Conservation (phyloP, 2,888 invertebrate species). For the Sialis lutaria region DNA sequence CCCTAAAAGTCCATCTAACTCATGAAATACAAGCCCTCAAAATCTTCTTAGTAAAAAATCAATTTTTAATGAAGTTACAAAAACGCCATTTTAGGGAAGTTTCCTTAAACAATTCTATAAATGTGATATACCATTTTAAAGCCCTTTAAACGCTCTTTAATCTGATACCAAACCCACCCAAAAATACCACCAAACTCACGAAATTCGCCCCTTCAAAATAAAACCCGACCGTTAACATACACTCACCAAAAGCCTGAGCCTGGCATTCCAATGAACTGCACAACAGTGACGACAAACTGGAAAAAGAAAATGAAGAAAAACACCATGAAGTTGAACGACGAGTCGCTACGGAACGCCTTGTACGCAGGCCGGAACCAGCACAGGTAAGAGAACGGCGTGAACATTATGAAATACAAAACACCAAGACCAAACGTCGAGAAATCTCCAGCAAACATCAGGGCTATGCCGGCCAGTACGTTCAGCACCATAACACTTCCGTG, state of each 20-base stretch:
- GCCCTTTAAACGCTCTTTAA: no score
- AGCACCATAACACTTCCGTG: constrained; percentile 71
- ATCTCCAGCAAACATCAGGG: constrained; percentile 42
- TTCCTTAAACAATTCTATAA: no score
- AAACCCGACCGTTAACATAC: background rate
- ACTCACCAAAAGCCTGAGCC: constrained; percentile 77
- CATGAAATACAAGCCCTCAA: no score
- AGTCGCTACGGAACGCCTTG: constrained; percentile 97
- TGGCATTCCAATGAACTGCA: constrained; percentile 77
- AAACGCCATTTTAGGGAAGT: no score
- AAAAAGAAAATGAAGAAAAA: constrained; percentile 98
- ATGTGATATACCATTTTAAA: no score
- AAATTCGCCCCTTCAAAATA: no score
- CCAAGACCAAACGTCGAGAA: constrained; percentile 71
- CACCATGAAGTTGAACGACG: constrained; percentile 98
- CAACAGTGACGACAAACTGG: constrained; percentile 75
- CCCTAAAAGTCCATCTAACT: no score
- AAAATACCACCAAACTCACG: no score
- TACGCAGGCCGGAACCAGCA: constrained; percentile 99
- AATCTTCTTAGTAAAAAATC: no score
- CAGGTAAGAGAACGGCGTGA: constrained; percentile 92
- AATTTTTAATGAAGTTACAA: no score
- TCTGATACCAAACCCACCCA: no score
- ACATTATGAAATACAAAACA: constrained; percentile 73
- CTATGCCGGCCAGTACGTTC: constrained; percentile 74